A percentile compares a stretch with the other conserved stretches of the same genome.
Conservation (phyloP, 2,797 vertebrate genomes). For the Gallinago solitaria region DNA sequence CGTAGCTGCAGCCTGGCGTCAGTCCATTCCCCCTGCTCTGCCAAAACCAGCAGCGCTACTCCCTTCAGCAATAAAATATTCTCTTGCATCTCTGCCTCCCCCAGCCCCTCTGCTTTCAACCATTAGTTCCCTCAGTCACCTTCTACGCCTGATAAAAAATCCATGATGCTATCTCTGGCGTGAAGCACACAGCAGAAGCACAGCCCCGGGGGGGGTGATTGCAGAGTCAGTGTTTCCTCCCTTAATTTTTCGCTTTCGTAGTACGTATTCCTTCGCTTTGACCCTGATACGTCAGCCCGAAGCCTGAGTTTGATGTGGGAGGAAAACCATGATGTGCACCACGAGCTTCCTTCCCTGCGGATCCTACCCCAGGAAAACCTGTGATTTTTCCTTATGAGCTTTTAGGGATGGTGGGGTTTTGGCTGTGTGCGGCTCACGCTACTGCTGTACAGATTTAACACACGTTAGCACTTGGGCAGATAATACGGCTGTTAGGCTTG, state of each 20-base stretch:
- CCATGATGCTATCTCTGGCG: neutral
- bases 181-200: neutral
- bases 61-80: neutral
- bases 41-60: neutral
- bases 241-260: neutral
- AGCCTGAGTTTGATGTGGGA: neutral
- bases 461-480: neutral
- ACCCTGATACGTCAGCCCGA: neutral
- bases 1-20: neutral
- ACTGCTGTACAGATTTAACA: accelerated
- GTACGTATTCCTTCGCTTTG: neutral
- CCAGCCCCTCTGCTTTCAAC: neutral
- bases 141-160: slow-evolving; percentile 6
- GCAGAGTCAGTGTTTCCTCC: neutral
- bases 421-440: neutral
- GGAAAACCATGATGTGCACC: neutral
- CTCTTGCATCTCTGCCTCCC: slow-evolving; percentile 1
- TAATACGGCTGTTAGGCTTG: neutral
- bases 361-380: neutral
- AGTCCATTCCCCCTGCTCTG: neutral
- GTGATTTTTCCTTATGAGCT: neutral
- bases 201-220: neutral
- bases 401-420: neutral
- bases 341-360: neutral
- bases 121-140: neutral